Evolutionary conservation across 2,797 vertebrate genomes (phyloP).

Genomic region (Varecia variegata): DNA sequence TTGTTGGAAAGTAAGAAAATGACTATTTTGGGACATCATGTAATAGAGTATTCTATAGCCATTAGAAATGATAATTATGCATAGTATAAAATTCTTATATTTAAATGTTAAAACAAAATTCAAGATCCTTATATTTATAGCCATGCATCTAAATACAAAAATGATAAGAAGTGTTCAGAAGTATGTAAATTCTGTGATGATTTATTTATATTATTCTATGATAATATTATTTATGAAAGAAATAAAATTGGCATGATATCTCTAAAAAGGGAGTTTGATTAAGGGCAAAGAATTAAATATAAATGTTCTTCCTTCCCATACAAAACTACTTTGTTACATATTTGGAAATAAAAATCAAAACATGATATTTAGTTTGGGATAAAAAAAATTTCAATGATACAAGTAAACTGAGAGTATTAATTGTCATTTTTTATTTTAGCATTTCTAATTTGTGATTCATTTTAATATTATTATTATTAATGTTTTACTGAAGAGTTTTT

Average conservation of each 20-base stretch:
- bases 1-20: slow-evolving; percentile 2
- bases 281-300: neutral
- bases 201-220: neutral
- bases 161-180: neutral
- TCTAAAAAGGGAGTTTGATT: neutral
- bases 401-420: neutral
- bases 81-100: neutral
- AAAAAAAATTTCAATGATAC: neutral
- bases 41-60: neutral
- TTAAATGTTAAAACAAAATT: slow-evolving; percentile 6
- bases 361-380: no score
- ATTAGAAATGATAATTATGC: neutral
- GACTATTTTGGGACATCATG: neutral
- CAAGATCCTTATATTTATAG: neutral
- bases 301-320: neutral
- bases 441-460: neutral
- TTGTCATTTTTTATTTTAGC: neutral
- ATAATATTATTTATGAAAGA: neutral
- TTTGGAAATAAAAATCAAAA: neutral
- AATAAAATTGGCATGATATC: neutral
- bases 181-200: neutral
- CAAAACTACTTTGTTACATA: neutral
- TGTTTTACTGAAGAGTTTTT: neutral
- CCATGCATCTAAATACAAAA: neutral
- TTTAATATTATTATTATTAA: neutral